phyloP scores from a whole-genome alignment of 2,113 vertebrate genomes.

The Triplophysa rosa region DNA sequence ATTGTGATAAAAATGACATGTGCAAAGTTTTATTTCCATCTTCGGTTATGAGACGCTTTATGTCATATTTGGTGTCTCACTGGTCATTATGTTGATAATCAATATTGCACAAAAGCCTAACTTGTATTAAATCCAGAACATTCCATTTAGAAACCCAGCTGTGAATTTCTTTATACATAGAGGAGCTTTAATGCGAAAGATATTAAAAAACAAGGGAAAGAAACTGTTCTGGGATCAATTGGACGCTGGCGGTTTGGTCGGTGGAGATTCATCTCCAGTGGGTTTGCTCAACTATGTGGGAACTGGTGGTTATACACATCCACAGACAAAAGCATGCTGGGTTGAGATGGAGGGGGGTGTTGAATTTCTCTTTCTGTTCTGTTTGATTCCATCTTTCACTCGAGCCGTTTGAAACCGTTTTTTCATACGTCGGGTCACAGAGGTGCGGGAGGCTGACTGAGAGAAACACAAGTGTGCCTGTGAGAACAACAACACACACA shows the following conservation, averaged over 20 bases:
- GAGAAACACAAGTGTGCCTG: conserved; percentile 14
- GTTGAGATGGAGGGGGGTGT: not conserved
- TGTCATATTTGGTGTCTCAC: no score
- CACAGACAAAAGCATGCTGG: conserved; percentile 18
- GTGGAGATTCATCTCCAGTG: conserved; percentile 23
- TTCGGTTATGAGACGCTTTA: no score
- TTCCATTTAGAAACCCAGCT: no score
- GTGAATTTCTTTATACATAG: conserved; percentile 58
- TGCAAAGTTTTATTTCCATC: no score
- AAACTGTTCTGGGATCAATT: conserved; percentile 17
- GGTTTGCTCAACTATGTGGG: conserved; percentile 7
- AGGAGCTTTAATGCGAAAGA: conserved; percentile 68
- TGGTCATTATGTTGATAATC: no score
- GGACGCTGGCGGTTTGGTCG: conserved; percentile 6
- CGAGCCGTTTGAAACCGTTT: conserved; percentile 13
- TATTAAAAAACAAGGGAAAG: conserved; percentile 1
- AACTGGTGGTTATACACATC: conserved; percentile 28
- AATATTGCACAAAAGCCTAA: no score
- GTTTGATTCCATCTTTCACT: conserved; percentile 27
- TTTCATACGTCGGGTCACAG: not conserved
- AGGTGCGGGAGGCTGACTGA: not conserved
- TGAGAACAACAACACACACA: conserved; percentile 14
- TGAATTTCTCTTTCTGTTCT: conserved; percentile 15
- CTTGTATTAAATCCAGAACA: no score
- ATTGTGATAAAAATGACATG: no score